Conservation (phyloP, 2,113 vertebrate species). For the Oryzias celebensis region DNA sequence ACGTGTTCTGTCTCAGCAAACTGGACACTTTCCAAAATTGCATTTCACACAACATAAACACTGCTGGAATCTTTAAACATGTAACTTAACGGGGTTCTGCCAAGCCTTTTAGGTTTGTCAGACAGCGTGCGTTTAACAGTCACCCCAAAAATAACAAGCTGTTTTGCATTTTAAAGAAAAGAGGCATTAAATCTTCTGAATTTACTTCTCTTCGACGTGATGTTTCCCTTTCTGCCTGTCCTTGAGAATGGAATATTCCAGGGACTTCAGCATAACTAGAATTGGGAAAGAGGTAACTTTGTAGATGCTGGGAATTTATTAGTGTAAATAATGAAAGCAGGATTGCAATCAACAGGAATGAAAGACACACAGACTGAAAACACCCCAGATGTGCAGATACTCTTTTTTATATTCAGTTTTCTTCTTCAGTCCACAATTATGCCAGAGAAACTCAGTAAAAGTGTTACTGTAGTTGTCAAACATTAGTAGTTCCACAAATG, state of each 20-base stretch:
- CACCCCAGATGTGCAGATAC: background rate
- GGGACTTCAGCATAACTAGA: conserved; percentile 34
- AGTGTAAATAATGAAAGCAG: background rate
- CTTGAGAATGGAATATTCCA: conserved; percentile 45
- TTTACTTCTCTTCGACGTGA: conserved; percentile 54
- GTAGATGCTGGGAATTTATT: conserved; percentile 44
- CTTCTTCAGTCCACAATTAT: background rate
- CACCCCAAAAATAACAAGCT: conserved; percentile 71
- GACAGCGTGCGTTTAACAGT: conserved; percentile 47
- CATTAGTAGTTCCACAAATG: background rate
- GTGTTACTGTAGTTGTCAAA: background rate
- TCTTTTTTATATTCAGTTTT: background rate
- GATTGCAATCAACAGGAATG: too few relatives aligned
- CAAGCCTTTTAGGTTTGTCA: conserved; percentile 56
- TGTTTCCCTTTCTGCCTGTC: conserved; percentile 18
- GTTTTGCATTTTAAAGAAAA: conserved; percentile 74
- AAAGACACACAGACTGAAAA: background rate
- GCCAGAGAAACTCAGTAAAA: conserved; percentile 5
- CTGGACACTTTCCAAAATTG: conserved; percentile 73
- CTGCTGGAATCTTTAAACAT: conserved; percentile 68
- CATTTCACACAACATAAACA: conserved; percentile 76
- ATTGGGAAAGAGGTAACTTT: conserved; percentile 19
- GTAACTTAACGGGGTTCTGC: conserved; percentile 65
- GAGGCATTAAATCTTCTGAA: conserved; percentile 42
- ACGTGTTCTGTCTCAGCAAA: conserved; percentile 55